Percentiles rank a stretch among this genome's conserved stretches.
phyloP scores from a whole-genome alignment of 2,797 vertebrate genomes.

The Lacerta bilineata region DNA sequence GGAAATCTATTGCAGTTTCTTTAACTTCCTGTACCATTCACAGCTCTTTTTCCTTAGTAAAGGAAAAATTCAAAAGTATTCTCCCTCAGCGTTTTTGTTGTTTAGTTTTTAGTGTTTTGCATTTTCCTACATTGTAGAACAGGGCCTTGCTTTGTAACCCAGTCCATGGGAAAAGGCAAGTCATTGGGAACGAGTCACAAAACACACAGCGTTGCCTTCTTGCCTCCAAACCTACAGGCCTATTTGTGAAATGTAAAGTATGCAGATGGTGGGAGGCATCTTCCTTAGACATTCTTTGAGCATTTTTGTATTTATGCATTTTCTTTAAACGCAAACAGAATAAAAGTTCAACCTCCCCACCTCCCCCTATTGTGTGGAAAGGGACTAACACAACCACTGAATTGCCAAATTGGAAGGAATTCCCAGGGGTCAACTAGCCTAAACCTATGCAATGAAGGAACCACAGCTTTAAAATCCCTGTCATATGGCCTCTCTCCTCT shows the following conservation, averaged over 20 bases:
- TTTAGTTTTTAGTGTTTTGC: no score
- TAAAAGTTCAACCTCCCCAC: no score
- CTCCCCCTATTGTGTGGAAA: no score
- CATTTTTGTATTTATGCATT: no score
- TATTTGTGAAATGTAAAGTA: constrained; percentile 62
- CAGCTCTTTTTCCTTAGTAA: constrained; percentile 35
- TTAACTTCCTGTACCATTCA: background rate
- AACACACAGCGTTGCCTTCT: constrained; percentile 63
- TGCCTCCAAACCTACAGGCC: constrained; percentile 47
- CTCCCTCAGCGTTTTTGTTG: constrained; percentile 10
- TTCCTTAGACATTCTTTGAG: background rate
- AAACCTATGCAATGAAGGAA: no score
- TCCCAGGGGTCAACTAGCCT: no score
- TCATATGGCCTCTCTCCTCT: no score
- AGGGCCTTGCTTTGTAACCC: constrained; percentile 42
- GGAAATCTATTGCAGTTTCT: background rate
- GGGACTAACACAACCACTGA: no score
- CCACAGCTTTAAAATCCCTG: no score
- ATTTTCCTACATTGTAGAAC: constrained; percentile 23
- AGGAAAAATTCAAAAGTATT: constrained; percentile 49
- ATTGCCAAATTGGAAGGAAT: no score
- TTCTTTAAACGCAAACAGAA: no score
- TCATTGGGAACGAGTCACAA: constrained; percentile 30
- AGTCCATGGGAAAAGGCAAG: constrained; percentile 58
- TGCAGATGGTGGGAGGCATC: constrained; percentile 68